Conservation (phyloP, 2,888 invertebrate species). For the Dione vanillae region DNA sequence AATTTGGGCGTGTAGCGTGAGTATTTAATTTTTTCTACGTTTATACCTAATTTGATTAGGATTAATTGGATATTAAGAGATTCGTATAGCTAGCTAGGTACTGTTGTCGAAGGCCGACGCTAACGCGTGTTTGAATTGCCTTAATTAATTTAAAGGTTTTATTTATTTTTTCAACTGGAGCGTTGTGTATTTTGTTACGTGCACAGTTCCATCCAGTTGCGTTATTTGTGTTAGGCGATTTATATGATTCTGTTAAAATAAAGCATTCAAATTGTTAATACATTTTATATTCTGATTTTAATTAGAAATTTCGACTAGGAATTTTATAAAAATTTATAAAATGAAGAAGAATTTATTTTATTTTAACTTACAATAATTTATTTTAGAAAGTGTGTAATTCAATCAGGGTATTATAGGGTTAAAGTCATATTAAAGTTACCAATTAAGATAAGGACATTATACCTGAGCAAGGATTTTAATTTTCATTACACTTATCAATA, state of each 20-base stretch:
- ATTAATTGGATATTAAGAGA: conserved; percentile 14
- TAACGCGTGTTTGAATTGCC: conserved; percentile 5
- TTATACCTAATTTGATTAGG: conserved; percentile 2
- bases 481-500: not conserved
- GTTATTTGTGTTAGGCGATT: not conserved
- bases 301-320: not conserved
- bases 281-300: not conserved
- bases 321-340: not conserved
- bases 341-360: not conserved
- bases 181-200: not conserved
- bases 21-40: conserved; percentile 51
- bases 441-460: not conserved
- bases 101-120: conserved; percentile 5
- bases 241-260: conserved; percentile 8
- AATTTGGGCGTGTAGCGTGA: conserved; percentile 91
- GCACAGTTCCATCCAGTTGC: not conserved
- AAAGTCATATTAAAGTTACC: not conserved
- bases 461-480: not conserved
- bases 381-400: not conserved
- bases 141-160: conserved; percentile 24
- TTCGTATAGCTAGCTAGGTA: not conserved
- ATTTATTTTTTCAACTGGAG: conserved; percentile 16
- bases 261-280: no score
- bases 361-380: not conserved
- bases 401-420: not conserved